A percentile compares a stretch with the other conserved stretches of the same genome.
Conservation (phyloP, 2,888 invertebrate genomes). For the Scaptomyza parva region DNA sequence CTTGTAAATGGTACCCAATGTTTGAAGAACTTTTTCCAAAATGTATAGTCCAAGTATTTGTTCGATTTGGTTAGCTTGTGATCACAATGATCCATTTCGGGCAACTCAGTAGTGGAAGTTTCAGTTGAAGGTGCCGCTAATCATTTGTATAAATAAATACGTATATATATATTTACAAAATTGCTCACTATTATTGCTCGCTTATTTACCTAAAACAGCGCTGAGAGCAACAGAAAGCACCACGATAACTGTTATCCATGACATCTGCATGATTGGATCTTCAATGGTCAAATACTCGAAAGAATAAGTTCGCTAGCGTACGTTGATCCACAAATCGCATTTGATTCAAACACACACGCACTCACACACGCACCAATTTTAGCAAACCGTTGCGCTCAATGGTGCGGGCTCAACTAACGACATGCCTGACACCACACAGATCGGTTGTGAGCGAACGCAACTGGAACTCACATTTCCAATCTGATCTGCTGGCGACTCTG, state of each 20-base stretch:
- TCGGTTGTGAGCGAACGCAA: slow-evolving; percentile 13
- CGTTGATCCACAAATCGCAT: slow-evolving; percentile 34
- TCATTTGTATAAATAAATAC: slow-evolving; percentile 2
- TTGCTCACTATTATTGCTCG: neutral
- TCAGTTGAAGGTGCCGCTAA: slow-evolving; percentile 39
- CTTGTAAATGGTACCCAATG: slow-evolving; percentile 78
- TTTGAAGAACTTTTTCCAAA: slow-evolving; percentile 80
- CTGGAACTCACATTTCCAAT: slow-evolving; percentile 8
- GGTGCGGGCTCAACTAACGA: slow-evolving; percentile 64
- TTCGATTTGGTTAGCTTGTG: slow-evolving; percentile 69
- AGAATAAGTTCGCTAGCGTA: slow-evolving; percentile 28
- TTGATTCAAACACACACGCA: neutral
- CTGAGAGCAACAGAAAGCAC: slow-evolving; percentile 14
- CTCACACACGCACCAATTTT: slow-evolving; percentile 18
- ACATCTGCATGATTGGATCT: slow-evolving; percentile 17
- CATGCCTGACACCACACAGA: slow-evolving; percentile 10
- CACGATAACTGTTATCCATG: slow-evolving; percentile 1
- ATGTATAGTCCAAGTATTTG: slow-evolving; percentile 75
- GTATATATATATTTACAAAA: neutral
- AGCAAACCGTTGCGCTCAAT: slow-evolving; percentile 62
- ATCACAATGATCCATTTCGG: slow-evolving; percentile 62
- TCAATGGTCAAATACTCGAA: slow-evolving; percentile 7
- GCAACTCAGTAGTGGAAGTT: slow-evolving; percentile 28
- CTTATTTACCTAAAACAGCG: slow-evolving; percentile 18
- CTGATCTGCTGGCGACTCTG: slow-evolving; percentile 22